Evolutionary conservation across 2,797 vertebrate genomes (phyloP).

Genomic region (Sebastes steindachneri): DNA sequence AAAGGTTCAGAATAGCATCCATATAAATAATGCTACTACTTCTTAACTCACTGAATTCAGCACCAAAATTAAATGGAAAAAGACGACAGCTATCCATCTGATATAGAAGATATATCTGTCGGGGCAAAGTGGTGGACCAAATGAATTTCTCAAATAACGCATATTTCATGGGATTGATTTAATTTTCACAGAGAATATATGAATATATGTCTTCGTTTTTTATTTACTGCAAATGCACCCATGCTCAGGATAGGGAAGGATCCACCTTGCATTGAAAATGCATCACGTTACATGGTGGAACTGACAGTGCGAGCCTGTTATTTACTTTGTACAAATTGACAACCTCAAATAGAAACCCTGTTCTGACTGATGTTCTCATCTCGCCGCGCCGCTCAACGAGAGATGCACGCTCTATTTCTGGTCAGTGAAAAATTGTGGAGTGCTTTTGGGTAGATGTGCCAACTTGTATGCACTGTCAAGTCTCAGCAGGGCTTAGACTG

Average conservation of each 20-base stretch:
- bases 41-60: neutral
- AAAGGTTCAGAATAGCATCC: neutral
- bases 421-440: conserved; percentile 44
- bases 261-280: neutral
- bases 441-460: conserved; percentile 44
- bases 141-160: neutral
- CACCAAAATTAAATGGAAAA: neutral
- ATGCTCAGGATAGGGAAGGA: neutral
- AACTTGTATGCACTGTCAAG: conserved; percentile 33
- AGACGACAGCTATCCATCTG: neutral
- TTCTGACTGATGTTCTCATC: conserved; percentile 63
- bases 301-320: conserved; percentile 14
- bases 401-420: conserved; percentile 37
- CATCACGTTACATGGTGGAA: conserved; percentile 26
- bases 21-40: neutral
- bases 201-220: neutral
- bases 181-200: neutral
- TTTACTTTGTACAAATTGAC: conserved; percentile 61
- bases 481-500: conserved; percentile 39
- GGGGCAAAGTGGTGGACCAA: neutral
- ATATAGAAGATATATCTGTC: neutral
- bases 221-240: neutral
- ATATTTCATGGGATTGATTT: neutral
- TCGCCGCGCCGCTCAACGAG: conserved; percentile 27
- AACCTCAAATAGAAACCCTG: conserved; percentile 48